Evolutionary conservation across 2,888 invertebrate genomes (phyloP).

Genomic region (Cosmorhoe ocellata): DNA sequence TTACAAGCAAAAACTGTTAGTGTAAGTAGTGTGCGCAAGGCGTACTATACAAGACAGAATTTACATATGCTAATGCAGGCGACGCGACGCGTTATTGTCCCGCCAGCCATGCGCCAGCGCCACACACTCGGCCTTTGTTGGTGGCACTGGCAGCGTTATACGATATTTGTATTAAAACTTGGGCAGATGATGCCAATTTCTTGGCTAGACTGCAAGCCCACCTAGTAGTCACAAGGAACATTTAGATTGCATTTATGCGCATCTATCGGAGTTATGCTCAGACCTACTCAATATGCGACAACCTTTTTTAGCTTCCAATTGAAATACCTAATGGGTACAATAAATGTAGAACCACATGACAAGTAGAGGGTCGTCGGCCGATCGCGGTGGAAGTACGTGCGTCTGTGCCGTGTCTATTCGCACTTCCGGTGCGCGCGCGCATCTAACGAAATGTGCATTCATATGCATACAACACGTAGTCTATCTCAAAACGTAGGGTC

Average conservation of each 20-base stretch:
- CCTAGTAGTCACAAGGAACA: slow-evolving; percentile 16
- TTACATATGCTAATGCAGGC: slow-evolving; percentile 70
- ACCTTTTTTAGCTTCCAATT: no score
- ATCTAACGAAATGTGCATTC: slow-evolving; percentile 52
- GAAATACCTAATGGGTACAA: no score
- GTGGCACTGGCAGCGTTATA: slow-evolving; percentile 40
- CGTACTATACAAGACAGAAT: slow-evolving; percentile 57
- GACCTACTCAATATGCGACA: not conserved
- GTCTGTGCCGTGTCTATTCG: slow-evolving; percentile 79
- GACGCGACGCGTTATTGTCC: slow-evolving; percentile 43
- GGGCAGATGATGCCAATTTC: slow-evolving; percentile 34
- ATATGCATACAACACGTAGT: slow-evolving; percentile 2
- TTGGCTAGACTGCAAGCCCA: slow-evolving; percentile 32
- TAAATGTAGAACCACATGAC: slow-evolving; percentile 50
- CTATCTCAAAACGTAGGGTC: not conserved
- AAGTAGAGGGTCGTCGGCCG: slow-evolving; percentile 74
- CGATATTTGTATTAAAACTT: slow-evolving; percentile 36
- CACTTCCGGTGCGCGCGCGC: slow-evolving; percentile 70
- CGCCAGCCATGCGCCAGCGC: slow-evolving; percentile 40
- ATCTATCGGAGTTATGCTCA: slow-evolving; percentile 15
- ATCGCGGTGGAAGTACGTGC: slow-evolving; percentile 72
- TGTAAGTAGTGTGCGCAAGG: slow-evolving; percentile 48
- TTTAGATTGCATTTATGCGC: slow-evolving; percentile 14
- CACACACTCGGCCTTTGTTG: slow-evolving; percentile 51
- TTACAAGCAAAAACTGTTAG: slow-evolving; percentile 67